Evolutionary conservation across 2,797 vertebrate species (phyloP), one percentile per base, ranked within the genome.

Genomic region (Streptopelia turtur): DNA sequence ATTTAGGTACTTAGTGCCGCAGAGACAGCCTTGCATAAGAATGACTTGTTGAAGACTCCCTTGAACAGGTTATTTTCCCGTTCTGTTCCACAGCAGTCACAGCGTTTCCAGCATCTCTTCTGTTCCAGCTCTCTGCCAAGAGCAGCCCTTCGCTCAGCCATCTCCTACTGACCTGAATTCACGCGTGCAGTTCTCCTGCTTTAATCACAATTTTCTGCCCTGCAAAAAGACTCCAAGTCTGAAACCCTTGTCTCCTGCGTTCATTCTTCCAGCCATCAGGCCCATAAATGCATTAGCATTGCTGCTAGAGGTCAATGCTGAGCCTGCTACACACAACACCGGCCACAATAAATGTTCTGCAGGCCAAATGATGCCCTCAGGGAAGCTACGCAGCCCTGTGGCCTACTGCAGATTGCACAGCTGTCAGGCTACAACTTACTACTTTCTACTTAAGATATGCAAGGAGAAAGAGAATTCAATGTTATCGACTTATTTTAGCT

Each of bases 381-480:
- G 89, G 93, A 95, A 94, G 53, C 21, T 28, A 8, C 1, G 16
- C 50, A 74, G 74, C 61, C 85, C 31, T 3, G 0, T 52, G 66
- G 95, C 84, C 84, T 59, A n/a, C 53, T 49, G 37, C 2, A 1
- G 47, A 24, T 28, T 16, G 66, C 63, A 65, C 69, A 93, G 80
- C 94, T 95, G 95, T 53, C 91, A 86, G 91, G 52, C 79, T 90
- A 61, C 86, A 79, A 17, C 89, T 88, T 47, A n/a, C 89, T 35
- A 31, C 2, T 9, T 53, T 49, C 63, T 76, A 20, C 37, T 83
- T 57, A 79, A 90, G 91, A 79, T 50, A 91, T 47, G 76, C 92
- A 91, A 72, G 83, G 80, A 83, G 61, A 56, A 90, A 90, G 55
- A 83, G 77, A 97, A 93, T 94, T 94, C 95, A 64, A 96, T 91